Conservation (phyloP, 2,888 invertebrate species). For the Malthinus flaveolus region DNA sequence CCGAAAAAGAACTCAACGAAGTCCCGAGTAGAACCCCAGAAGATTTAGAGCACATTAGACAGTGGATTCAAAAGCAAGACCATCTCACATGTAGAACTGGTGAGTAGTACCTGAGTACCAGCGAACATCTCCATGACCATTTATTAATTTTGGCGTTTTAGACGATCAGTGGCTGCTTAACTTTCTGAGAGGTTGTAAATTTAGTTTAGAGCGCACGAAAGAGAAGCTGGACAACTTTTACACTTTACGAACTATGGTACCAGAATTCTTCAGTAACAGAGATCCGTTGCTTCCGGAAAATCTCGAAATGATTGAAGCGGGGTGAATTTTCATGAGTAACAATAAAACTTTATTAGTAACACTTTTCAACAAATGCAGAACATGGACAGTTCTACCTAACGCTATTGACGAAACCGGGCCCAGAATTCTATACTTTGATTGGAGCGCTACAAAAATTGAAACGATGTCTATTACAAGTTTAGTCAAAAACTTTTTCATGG, state of each 20-base stretch:
- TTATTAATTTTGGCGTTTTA: too few species aligned
- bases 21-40: slow-evolving; percentile 52
- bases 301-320: too few species aligned
- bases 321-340: too few species aligned
- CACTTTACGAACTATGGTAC: background rate
- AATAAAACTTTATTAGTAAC: too few species aligned
- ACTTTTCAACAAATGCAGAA: background rate
- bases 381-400: background rate
- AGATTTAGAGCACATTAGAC: slow-evolving; percentile 58
- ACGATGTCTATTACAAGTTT: background rate
- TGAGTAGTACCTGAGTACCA: too few species aligned
- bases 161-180: background rate
- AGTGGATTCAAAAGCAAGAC: slow-evolving; percentile 63
- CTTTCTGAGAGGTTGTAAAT: background rate
- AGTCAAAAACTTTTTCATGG: background rate
- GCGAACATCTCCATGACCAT: too few species aligned
- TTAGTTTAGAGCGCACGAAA: background rate
- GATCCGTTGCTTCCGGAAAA: too few species aligned
- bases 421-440: background rate
- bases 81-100: slow-evolving; percentile 62
- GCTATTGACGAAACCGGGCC: background rate
- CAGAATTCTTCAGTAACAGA: background rate
- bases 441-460: background rate
- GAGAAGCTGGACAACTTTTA: background rate
- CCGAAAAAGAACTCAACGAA: slow-evolving; percentile 59